A percentile compares a stretch with the other conserved stretches of the same genome.
Evolutionary conservation across 2,113 vertebrate genomes (phyloP).

Genomic region (Gasterosteus aculeatus): DNA sequence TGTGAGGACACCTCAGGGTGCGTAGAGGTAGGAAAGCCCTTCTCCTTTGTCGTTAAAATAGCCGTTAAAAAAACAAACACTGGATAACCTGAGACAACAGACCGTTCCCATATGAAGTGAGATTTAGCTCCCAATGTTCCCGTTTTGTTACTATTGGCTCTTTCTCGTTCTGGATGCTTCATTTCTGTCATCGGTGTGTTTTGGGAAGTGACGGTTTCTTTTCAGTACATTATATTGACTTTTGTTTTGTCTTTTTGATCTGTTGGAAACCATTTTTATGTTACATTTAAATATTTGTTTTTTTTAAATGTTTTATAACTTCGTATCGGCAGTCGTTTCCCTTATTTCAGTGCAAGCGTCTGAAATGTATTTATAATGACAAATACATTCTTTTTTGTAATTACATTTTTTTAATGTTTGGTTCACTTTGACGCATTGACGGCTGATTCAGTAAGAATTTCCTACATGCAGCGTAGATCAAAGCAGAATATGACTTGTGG

Average conservation of each 20-base stretch:
- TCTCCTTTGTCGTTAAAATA: constrained; percentile 38
- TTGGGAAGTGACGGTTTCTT: constrained; percentile 29
- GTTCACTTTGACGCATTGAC: constrained; percentile 69
- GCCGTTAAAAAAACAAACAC: constrained; percentile 51
- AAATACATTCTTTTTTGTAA: constrained; percentile 78
- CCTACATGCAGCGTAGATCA: constrained; percentile 68
- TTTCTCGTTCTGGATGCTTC: constrained; percentile 11
- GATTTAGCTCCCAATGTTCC: constrained; percentile 21
- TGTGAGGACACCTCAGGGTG: constrained; percentile 54
- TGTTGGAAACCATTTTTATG: constrained; percentile 46
- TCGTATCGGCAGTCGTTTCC: constrained; percentile 53
- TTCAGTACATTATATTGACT: constrained; percentile 34
- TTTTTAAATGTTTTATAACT: constrained; percentile 62
- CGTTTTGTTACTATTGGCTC: constrained; percentile 21
- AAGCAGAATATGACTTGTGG: constrained; percentile 76
- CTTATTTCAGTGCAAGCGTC: constrained; percentile 68
- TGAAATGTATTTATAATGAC: constrained; percentile 81
- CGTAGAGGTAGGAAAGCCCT: constrained; percentile 54
- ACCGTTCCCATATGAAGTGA: constrained; percentile 34
- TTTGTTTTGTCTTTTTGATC: constrained; percentile 29
- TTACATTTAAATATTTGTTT: constrained; percentile 56
- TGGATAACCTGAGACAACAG: constrained; percentile 58
- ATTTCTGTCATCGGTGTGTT: constrained; percentile 21
- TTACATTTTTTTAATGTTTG: constrained; percentile 52
- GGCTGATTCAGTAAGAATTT: constrained; percentile 68